A percentile compares a stretch with the other conserved stretches of the same genome.
These are phyloP conservation scores for Onychorhynchus coronatus DNA, from an alignment of 2,113 vertebrate species.

Conservation along the genomic window DNA sequence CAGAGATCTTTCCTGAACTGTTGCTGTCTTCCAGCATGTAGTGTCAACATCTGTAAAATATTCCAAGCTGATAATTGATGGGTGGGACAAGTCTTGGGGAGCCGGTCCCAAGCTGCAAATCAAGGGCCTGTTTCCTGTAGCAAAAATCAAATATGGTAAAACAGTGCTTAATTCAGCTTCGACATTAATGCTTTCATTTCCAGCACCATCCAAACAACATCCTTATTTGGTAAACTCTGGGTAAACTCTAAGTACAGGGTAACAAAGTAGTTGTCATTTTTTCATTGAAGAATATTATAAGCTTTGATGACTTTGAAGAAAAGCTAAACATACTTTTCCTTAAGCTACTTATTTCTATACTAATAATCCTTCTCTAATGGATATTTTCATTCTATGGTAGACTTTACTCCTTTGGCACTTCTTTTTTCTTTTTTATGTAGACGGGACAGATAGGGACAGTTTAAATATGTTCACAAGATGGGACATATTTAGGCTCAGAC, in stretches of 20 bases:
- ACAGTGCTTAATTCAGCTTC: neutral
- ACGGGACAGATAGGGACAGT: neutral
- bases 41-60: neutral
- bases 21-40: neutral
- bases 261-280: neutral
- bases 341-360: neutral
- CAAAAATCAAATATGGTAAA: neutral
- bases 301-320: neutral
- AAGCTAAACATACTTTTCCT: neutral
- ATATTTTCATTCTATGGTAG: neutral
- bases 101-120: neutral
- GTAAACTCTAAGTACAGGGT: neutral
- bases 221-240: neutral
- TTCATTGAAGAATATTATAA: neutral
- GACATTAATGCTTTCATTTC: neutral
- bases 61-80: neutral
- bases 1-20: neutral
- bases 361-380: neutral
- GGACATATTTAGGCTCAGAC: neutral
- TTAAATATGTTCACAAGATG: neutral
- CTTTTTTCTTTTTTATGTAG: neutral
- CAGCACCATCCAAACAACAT: neutral
- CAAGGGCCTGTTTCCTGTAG: neutral
- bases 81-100: neutral
- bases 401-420: neutral